Conservation (phyloP, 2,113 vertebrate genomes). For the Mystacornis crossleyi region DNA sequence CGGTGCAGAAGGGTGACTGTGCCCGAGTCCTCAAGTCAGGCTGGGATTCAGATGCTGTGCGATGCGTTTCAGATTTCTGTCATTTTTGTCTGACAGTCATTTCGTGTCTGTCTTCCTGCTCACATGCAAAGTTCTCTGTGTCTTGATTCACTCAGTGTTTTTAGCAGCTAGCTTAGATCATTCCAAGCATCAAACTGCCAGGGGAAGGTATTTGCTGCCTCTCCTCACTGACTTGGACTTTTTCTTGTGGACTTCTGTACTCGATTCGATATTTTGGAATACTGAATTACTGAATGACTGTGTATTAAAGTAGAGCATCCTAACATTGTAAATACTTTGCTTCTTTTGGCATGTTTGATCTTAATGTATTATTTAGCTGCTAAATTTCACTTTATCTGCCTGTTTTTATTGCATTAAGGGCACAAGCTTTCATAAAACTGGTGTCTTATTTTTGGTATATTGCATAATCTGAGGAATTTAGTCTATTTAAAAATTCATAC, state of each 20-base stretch:
- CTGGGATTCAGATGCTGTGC: background rate
- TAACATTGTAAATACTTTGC: background rate
- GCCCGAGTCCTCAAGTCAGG: background rate
- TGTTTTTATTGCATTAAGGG: background rate
- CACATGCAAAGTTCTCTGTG: background rate
- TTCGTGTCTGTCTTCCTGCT: background rate
- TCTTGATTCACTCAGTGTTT: background rate
- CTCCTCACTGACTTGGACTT: background rate
- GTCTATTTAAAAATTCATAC: background rate
- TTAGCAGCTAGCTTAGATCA: background rate
- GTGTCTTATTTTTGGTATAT: background rate
- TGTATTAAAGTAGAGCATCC: background rate
- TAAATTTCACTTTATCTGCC: background rate
- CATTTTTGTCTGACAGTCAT: background rate
- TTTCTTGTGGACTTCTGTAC: background rate
- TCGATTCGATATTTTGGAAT: background rate
- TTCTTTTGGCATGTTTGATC: background rate
- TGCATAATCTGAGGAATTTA: background rate
- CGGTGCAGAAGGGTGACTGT: background rate
- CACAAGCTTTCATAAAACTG: background rate
- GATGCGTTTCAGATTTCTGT: background rate
- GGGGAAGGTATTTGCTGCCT: background rate
- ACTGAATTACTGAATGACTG: background rate
- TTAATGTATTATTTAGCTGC: background rate
- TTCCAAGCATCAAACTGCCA: background rate